A percentile compares a stretch with the other conserved stretches of the same genome.
Conservation (phyloP, 2,797 vertebrate genomes). For the Lacerta viridis region DNA sequence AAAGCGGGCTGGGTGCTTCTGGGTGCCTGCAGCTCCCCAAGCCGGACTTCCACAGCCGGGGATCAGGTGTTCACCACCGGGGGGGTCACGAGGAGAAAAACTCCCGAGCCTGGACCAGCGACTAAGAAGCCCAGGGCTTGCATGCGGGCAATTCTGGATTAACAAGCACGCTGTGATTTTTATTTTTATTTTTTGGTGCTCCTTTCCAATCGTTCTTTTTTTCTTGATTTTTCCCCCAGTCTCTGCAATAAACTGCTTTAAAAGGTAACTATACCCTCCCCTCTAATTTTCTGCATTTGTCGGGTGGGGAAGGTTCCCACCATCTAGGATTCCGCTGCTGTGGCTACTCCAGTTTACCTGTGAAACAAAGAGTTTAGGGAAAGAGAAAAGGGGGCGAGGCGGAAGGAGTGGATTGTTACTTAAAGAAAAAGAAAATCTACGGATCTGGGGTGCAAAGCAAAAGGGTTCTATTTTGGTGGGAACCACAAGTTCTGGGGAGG, state of each 20-base stretch:
- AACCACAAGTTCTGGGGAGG: neutral
- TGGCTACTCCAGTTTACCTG: slow-evolving; percentile 57
- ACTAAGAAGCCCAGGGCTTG: slow-evolving; percentile 68
- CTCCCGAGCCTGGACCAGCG: slow-evolving; percentile 47
- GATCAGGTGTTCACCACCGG: slow-evolving; percentile 74
- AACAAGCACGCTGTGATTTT: slow-evolving; percentile 70
- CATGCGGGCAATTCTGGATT: slow-evolving; percentile 76
- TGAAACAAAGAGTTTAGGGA: slow-evolving; percentile 65
- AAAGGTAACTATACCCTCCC: slow-evolving; percentile 78
- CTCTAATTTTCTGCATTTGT: slow-evolving; percentile 13
- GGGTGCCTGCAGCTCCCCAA: slow-evolving; percentile 72
- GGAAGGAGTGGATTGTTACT: slow-evolving; percentile 31
- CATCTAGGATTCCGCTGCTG: slow-evolving; percentile 5
- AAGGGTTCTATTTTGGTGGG: neutral
- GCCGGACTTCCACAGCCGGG: slow-evolving; percentile 73
- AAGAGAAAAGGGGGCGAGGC: slow-evolving; percentile 55
- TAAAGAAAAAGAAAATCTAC: neutral
- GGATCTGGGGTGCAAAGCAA: too few species aligned
- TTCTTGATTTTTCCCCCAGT: slow-evolving; percentile 38
- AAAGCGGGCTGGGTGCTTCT: slow-evolving; percentile 80
- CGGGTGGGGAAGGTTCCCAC: neutral
- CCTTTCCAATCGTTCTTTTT: too few species aligned
- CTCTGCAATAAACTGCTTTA: slow-evolving; percentile 77
- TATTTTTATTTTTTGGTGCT: neutral
- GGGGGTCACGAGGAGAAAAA: slow-evolving; percentile 50